phyloP scores from a whole-genome alignment of 1,140 invertebrate genomes.

The Saccostrea cuccullata region DNA sequence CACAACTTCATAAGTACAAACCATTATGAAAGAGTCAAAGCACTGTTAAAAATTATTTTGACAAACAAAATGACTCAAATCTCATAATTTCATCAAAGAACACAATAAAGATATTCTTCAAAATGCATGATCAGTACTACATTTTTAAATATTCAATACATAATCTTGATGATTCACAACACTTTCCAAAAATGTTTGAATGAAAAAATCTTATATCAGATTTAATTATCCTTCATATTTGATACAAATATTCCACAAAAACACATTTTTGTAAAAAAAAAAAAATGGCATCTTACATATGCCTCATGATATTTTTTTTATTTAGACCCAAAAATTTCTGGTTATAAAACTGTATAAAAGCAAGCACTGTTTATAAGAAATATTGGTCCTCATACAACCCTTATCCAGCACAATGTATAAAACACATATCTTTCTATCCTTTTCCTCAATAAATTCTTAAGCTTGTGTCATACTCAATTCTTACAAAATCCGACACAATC shows the following conservation, averaged over 20 bases:
- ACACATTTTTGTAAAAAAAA: background rate
- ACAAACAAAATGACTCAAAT: too few relatives aligned
- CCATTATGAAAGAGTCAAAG: too few relatives aligned
- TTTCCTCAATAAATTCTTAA: background rate
- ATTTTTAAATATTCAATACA: too few relatives aligned
- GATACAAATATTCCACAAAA: background rate
- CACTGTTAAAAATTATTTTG: too few relatives aligned
- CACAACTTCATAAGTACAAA: too few relatives aligned
- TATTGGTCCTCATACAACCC: constrained; percentile 1
- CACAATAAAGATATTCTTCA: too few relatives aligned
- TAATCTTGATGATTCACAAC: constrained; percentile 6
- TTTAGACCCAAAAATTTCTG: background rate
- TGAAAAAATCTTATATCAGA: background rate
- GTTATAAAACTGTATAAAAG: background rate
- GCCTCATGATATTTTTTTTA: background rate
- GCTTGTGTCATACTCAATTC: background rate
- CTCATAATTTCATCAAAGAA: too few relatives aligned
- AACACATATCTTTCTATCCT: background rate
- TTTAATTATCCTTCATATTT: background rate
- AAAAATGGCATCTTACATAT: background rate
- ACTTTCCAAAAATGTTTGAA: background rate
- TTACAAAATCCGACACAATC: background rate
- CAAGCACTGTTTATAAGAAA: background rate
- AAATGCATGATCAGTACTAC: too few relatives aligned
- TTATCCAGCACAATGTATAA: background rate